Evolutionary conservation across 2,797 vertebrate species (phyloP).

Genomic region (Girardinus metallicus): DNA sequence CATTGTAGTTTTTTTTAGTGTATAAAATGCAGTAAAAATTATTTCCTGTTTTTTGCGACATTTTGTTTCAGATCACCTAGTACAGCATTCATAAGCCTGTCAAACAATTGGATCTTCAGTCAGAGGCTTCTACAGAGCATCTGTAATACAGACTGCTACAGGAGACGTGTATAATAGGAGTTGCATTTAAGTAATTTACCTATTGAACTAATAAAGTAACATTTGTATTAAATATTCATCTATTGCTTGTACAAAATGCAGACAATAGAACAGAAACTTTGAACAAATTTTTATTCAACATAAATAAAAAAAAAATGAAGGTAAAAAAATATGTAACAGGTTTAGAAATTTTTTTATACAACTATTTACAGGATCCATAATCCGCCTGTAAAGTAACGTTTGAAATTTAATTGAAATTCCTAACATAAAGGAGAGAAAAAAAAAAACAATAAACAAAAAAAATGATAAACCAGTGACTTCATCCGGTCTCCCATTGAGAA

Average conservation of each 20-base stretch:
- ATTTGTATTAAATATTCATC: background rate
- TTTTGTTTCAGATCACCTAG: background rate
- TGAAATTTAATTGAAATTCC: constrained; percentile 30
- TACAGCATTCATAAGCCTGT: background rate
- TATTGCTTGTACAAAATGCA: background rate
- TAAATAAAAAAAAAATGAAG: constrained; percentile 87
- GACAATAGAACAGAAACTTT: constrained; percentile 29
- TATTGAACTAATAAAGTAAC: background rate
- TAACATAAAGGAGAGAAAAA: constrained; percentile 8
- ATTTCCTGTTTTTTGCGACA: background rate
- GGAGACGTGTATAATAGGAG: background rate
- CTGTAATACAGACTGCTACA: background rate
- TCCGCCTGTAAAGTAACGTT: constrained; percentile 58
- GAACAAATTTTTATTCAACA: constrained; percentile 85
- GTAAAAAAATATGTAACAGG: constrained; percentile 89
- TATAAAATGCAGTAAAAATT: background rate
- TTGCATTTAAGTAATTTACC: background rate
- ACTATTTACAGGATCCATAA: constrained; percentile 84
- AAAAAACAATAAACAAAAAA: constrained; percentile 15
- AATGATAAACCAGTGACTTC: constrained; percentile 24
- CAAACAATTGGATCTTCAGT: background rate
- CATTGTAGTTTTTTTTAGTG: background rate
- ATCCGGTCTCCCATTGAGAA: constrained; percentile 20
- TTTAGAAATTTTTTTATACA: constrained; percentile 92
- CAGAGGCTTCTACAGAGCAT: background rate